A percentile compares a stretch with the other conserved stretches of the same genome.
These are phyloP conservation scores for Homalodisca vitripennis DNA, from an alignment of 1,140 invertebrate genomes.

Conservation along the genomic window DNA sequence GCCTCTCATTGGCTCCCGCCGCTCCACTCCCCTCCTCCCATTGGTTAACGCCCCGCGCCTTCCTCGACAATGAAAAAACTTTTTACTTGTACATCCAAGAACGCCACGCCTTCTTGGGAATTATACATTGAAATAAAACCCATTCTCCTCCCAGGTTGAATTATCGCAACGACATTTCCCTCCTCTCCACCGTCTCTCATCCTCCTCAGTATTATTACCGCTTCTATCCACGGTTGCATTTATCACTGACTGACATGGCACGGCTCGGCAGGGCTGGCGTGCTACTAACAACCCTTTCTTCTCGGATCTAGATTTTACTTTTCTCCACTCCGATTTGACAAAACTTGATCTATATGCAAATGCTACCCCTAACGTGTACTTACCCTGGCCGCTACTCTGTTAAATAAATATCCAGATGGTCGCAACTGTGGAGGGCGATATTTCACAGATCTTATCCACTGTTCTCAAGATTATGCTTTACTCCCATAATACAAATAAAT, in stretches of 20 bases:
- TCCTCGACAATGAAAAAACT: background rate
- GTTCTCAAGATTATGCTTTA: no score
- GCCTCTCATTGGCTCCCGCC: conserved; percentile 39
- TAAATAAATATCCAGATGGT: background rate
- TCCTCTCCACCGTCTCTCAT: background rate
- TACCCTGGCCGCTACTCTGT: background rate
- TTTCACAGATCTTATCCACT: conserved; percentile 1
- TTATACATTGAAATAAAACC: conserved; percentile 32
- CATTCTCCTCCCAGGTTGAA: conserved; percentile 28
- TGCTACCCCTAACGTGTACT: conserved; percentile 10
- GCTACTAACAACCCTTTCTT: conserved; percentile 24
- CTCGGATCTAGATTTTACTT: conserved; percentile 21
- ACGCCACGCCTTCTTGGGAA: conserved; percentile 30
- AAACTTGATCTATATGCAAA: conserved; percentile 34
- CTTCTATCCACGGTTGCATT: conserved; percentile 17
- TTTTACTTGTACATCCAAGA: conserved; percentile 17
- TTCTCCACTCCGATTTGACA: conserved; percentile 27
- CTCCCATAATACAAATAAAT: no score
- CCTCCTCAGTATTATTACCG: background rate
- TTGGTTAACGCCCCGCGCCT: background rate
- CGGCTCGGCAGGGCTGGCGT: conserved; percentile 23
- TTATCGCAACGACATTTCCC: conserved; percentile 33
- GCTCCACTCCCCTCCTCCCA: conserved; percentile 40
- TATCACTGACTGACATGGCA: conserved; percentile 6
- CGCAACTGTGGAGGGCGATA: background rate